Percentiles rank a stretch among this genome's conserved stretches.
These are phyloP conservation scores for Spinibarbus caldwelli DNA, from an alignment of 2,797 vertebrate genomes.

Conservation along the genomic window DNA sequence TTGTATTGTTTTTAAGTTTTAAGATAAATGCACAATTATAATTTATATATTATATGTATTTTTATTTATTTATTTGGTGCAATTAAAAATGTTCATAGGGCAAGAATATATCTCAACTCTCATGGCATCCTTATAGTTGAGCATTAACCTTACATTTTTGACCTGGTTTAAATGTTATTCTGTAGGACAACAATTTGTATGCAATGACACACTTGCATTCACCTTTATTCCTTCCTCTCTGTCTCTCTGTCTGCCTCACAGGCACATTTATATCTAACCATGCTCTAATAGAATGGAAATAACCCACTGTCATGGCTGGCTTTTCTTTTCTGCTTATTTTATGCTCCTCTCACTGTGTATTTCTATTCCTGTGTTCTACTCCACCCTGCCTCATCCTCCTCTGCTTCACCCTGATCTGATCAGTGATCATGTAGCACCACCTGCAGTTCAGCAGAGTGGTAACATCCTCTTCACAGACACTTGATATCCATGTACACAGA, in stretches of 20 bases:
- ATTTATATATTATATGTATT: background rate
- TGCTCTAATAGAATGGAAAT: background rate
- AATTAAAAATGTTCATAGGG: background rate
- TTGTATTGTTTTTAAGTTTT: too few relatives aligned
- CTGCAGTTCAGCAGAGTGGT: conserved; percentile 86
- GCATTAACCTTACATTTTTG: background rate
- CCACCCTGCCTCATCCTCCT: background rate
- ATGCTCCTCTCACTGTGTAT: background rate
- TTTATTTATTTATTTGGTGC: background rate
- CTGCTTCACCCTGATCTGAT: conserved; percentile 55
- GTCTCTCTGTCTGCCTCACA: background rate
- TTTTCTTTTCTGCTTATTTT: background rate
- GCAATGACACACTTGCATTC: background rate
- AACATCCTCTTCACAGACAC: conserved; percentile 57
- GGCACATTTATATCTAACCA: background rate
- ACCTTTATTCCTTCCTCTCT: background rate
- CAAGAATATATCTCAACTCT: background rate
- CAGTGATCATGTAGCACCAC: conserved; percentile 92
- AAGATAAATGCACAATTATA: background rate
- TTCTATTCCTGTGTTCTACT: background rate
- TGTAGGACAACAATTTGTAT: background rate
- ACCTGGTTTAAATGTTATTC: background rate
- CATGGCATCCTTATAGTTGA: background rate
- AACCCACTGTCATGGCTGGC: background rate
- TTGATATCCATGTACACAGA: background rate